Evolutionary conservation across 2,888 invertebrate species (phyloP).

Genomic region (Troides helena): DNA sequence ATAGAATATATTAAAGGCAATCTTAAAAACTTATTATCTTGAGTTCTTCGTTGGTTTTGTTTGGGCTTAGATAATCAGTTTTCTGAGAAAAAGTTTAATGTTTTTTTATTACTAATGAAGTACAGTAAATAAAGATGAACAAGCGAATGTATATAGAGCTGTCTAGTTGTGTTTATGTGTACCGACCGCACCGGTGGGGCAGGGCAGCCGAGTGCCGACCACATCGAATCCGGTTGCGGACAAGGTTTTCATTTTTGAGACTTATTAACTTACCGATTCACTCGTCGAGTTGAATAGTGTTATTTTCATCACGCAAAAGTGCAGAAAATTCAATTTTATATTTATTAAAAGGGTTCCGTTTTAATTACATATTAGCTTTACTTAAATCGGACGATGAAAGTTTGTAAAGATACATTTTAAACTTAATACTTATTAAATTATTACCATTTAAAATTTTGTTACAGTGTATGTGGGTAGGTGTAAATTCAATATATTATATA

Average conservation of each 20-base stretch:
- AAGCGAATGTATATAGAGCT: slow-evolving; percentile 3
- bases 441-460: no score
- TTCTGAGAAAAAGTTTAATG: background rate
- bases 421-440: no score
- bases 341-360: background rate
- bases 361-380: no score
- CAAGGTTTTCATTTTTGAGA: slow-evolving; percentile 26
- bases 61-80: background rate
- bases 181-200: slow-evolving; percentile 17
- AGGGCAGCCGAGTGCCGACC: slow-evolving; percentile 22
- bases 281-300: slow-evolving; percentile 8
- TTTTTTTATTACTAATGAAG: background rate
- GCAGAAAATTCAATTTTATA: background rate
- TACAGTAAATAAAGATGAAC: background rate
- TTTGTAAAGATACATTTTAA: no score
- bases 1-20: no score
- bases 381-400: no score
- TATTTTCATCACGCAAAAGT: slow-evolving; percentile 1
- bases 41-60: no score
- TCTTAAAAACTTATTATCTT: no score
- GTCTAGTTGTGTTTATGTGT: slow-evolving; percentile 19
- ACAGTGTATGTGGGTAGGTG: no score
- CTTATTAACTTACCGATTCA: slow-evolving; percentile 26
- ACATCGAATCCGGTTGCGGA: slow-evolving; percentile 27
- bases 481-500: no score